A percentile compares a stretch with the other conserved stretches of the same genome.
These are phyloP conservation scores for Natator depressus DNA, from an alignment of 2,113 vertebrate genomes.

Conservation along the genomic window DNA sequence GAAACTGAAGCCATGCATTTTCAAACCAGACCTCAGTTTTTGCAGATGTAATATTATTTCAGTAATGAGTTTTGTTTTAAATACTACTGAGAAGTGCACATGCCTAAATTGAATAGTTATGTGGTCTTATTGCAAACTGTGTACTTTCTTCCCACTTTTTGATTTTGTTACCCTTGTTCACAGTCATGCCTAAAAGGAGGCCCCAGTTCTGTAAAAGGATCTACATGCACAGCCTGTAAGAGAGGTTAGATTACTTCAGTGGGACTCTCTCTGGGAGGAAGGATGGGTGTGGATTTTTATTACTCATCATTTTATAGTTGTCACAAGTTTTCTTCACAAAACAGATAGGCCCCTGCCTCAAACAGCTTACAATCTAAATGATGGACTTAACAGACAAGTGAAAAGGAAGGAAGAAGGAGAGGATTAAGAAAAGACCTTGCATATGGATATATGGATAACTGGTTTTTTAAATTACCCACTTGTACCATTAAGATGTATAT, in stretches of 20 bases:
- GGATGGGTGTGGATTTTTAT: neutral
- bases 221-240: neutral
- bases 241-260: neutral
- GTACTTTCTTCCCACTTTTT: neutral
- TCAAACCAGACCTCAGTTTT: neutral
- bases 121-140: neutral
- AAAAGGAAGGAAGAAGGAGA: neutral
- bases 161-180: neutral
- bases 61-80: slow-evolving; percentile 4
- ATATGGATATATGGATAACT: neutral
- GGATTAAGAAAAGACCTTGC: neutral
- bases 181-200: rapidly evolving
- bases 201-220: neutral
- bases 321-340: neutral
- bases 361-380: neutral
- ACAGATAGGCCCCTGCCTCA: neutral
- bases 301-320: neutral
- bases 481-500: neutral
- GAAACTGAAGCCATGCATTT: slow-evolving; percentile 4
- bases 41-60: neutral
- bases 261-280: neutral
- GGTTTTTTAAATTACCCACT: neutral
- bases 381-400: neutral
- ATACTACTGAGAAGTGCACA: neutral
- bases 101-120: neutral